A percentile compares a stretch with the other conserved stretches of the same genome.
These are phyloP conservation scores for Hemaris fuciformis DNA, from an alignment of 2,888 invertebrate species.

Conservation along the genomic window DNA sequence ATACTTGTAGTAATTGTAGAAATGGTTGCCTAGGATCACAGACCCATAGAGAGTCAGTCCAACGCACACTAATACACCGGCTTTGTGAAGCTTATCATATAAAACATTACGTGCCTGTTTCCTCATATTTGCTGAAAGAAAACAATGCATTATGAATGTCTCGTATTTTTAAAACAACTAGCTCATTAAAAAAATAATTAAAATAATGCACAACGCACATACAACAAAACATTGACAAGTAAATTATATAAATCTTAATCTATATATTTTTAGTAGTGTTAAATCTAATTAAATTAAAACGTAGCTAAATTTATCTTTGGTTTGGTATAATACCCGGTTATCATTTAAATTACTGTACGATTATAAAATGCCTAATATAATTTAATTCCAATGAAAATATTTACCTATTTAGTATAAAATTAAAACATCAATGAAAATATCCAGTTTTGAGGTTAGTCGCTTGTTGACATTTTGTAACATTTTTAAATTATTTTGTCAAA, in stretches of 20 bases:
- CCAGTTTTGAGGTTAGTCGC: not conserved
- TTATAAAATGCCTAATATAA: not conserved
- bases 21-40: conserved; percentile 55
- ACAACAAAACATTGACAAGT: no score
- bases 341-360: no score
- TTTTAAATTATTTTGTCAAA: not conserved
- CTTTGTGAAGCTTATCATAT: conserved; percentile 74
- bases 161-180: no score
- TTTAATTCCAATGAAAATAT: not conserved
- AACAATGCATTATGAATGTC: not conserved
- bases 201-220: no score
- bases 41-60: conserved; percentile 64
- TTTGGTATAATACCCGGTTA: no score
- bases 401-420: not conserved
- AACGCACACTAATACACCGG: conserved; percentile 69
- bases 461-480: not conserved
- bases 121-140: conserved; percentile 60
- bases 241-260: not conserved
- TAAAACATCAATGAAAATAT: not conserved
- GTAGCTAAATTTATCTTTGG: not conserved
- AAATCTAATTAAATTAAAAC: no score
- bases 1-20: conserved; percentile 68
- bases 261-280: no score
- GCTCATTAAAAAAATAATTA: no score
- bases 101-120: conserved; percentile 62